Evolutionary conservation across 2,888 invertebrate species (phyloP), one percentile per base, ranked within the genome.

Genomic region (Ichneumoninae sp.): DNA sequence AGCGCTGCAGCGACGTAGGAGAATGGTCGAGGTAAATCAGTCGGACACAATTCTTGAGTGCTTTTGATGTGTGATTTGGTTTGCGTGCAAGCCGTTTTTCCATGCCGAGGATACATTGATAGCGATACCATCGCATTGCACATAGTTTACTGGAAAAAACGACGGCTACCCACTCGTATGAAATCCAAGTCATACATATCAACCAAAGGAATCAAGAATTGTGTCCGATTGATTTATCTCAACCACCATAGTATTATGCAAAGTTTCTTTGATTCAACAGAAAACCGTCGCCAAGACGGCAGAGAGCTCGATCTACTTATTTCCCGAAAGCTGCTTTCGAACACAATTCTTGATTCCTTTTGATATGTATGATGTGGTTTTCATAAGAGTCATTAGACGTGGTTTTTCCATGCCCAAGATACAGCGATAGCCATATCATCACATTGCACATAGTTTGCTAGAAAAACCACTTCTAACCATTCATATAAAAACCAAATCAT

Each of bases 191-290:
- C 26, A 26, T 26, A 13, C 57, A 26, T 10, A 57, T 57, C 3
- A 26, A 1, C 26, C 1, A 19, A 10, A 57, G 57, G 22, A 57
- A 57, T 22, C 7, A 19, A 57, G 19, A 19, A 10, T 57, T 26
- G 22, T 10, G 26, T 19, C 57, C 10, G 22, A 57, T 57, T 57
- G 26, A 57, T 57, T 57, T 3, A 57, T 2, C 19, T 22, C 57
- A 6, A 57, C 19, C 22, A 13, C 68, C 71, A 13, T 71, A 50
- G 36, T 71, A 3, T 71, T 65, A 52, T 40, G 26, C 36, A n/a
- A 52, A 74, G 65, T 74, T 71, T 36, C 66, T 78, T 74, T 78
- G 73, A 73, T 78, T 71, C 57, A 65, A 47, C 22, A 71, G 71
- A 77, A 65, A 77, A 66, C 63, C 76, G 36, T 36, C 36, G 36